Percentiles rank a stretch among this genome's conserved stretches.
phyloP scores from a whole-genome alignment of 2,797 vertebrate species.

The Macroramphosus scolopax region DNA sequence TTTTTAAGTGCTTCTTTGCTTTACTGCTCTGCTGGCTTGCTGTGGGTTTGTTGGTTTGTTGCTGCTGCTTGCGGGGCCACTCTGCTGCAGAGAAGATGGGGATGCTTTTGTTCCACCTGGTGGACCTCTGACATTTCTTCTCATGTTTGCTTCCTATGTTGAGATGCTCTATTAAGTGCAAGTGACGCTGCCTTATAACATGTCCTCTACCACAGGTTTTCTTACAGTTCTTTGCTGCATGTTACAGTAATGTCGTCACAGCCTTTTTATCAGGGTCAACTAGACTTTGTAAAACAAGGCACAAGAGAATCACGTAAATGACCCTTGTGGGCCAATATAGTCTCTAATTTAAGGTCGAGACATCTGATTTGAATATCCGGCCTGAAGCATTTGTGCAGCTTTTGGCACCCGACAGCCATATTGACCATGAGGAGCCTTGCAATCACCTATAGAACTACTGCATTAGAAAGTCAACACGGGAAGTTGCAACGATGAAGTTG shows the following conservation, averaged over 20 bases:
- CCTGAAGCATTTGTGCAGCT: too few species aligned
- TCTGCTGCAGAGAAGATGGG: conserved; percentile 28
- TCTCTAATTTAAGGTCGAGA: too few species aligned
- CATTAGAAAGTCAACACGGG: too few species aligned
- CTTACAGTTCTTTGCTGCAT: background rate
- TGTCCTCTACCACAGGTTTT: background rate
- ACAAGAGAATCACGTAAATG: too few species aligned
- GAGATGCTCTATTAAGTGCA: too few species aligned
- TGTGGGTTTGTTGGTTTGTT: conserved; percentile 35
- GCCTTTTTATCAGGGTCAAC: conserved; percentile 1
- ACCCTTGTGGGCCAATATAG: too few species aligned
- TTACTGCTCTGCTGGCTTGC: conserved; percentile 50
- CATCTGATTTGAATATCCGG: too few species aligned
- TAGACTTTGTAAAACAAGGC: background rate
- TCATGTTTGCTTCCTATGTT: background rate
- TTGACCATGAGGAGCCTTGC: too few species aligned
- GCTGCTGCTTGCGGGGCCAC: conserved; percentile 35
- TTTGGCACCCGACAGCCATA: too few species aligned
- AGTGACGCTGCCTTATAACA: conserved; percentile 4
- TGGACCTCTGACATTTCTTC: too few species aligned
- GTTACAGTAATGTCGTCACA: background rate
- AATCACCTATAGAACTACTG: too few species aligned
- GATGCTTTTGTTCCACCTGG: conserved; percentile 33
- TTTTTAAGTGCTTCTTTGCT: conserved; percentile 48
- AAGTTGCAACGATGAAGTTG: too few species aligned